Evolutionary conservation across 2,888 invertebrate genomes (phyloP), one percentile per base, ranked within the genome.

Genomic region (Meiosimyza decipiens): DNA sequence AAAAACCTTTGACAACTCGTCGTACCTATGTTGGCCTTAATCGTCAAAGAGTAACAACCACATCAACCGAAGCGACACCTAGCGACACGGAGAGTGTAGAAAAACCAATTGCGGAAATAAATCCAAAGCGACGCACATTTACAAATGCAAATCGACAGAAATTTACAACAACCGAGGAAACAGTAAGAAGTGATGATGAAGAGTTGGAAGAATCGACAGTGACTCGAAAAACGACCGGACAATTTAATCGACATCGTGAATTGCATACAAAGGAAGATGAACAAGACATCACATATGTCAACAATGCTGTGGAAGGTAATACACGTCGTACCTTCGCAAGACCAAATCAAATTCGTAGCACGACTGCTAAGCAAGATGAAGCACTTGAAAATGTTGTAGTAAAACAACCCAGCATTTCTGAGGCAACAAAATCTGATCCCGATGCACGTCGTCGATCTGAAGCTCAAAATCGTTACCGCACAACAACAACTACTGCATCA

Each of bases 1-100:
- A 69, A 1, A 49, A 40, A n/a, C 18, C 71, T 1, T 77, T 74
- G 12, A 79, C 76, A 4, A 77, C 76, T n/a, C 77, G 78, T 3
- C 73, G 75, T 1, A 15, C 55, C 1, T 79, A 73, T 55, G 63
- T 65, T 6, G 74, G 71, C 47, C 13, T 79, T 0, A 80, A 75
- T 18, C 74, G 79, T 40, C 72, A 69, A 6, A 15, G 40, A 40
- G 3, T 18, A 15, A 71, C 51, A 59, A 52, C 1, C 12, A 49
- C 51, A 51, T 74, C 51, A 28, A 71, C 68, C 3, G 72, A 70
- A 52, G 13, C 33, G 9, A 18, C 13, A 18, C 7, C 9, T n/a
- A 49, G 28, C n/a, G 9, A 57, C 11, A 7, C 67, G 54, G 28
- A 6, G 57, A 16, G 40, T 12, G 11, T 16, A 47, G 40, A 62